Base-by-base conservation (phyloP, 2,888 invertebrate genomes). In the Agonopterix arenella region DNA sequence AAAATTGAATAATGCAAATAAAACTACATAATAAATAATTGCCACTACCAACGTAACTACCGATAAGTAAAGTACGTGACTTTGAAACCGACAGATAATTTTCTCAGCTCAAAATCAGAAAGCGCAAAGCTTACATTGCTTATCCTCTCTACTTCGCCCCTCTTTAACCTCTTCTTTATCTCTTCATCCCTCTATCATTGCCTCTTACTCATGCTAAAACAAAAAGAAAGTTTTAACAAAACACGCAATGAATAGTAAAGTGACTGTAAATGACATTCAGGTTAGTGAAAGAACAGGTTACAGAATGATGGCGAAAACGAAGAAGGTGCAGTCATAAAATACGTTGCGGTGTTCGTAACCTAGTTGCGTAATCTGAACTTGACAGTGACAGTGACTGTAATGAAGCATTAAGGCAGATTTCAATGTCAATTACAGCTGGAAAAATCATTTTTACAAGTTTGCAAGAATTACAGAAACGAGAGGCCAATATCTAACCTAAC, bases 41-140 rank as follows among this genome's bases (percentile, higher is more conserved):
- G 68, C 66, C 54, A 57, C 68, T 73, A 77, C 73, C 78, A 67
- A 83, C 80, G 84, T 84, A 85, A 84, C 75, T 72, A 60, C 58
- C 63, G 69, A 77, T 80, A 77, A 76, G 72, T 76, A 76, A 13
- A 67, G 66, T 72, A 80, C 84, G 80, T 83, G 84, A 83, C 80
- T 82, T 79, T 81, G 78, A 79, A 79, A 74, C 28, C 60, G 52
- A 63, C 61, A 69, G 63, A 70, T 70, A 74, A 74, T 77, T 28
- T 80, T 81, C 80, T 79, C 78, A 76, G 68, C 73, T 75, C 72
- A 82, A 83, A 88, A 88, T 88, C 86, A 88, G 88, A 88, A 88
- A 88, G 88, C 86, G 88, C 80, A 71, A 72, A 52, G 46, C 64
- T 62, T 43, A 43, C 10, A n/a, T n/a, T 40, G 40, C 43, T 11